A percentile compares a stretch with the other conserved stretches of the same genome.
Evolutionary conservation across 2,888 invertebrate species (phyloP).

Genomic region (Teleiodes luculella): DNA sequence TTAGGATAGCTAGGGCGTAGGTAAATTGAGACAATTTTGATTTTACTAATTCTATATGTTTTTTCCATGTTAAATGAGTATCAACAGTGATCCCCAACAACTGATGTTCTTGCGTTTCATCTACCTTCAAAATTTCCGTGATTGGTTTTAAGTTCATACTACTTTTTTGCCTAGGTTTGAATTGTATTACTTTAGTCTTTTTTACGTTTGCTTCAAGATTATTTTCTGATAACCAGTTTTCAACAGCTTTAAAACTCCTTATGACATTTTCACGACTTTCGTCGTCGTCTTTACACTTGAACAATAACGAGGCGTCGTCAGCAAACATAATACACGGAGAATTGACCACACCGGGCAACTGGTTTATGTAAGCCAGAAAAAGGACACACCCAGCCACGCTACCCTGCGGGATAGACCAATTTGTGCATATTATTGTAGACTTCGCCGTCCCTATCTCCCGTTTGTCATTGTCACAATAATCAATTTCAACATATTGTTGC

Average conservation of each 20-base stretch:
- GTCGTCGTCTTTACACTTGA: not conserved
- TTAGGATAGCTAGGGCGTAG: not conserved
- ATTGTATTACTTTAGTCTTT: not conserved
- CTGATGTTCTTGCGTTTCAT: not conserved
- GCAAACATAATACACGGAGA: not conserved
- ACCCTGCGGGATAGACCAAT: not conserved
- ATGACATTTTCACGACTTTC: not conserved
- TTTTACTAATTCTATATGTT: not conserved
- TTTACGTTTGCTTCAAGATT: not conserved
- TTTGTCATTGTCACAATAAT: not conserved
- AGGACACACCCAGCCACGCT: not conserved
- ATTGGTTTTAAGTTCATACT: not conserved
- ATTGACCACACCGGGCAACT: not conserved
- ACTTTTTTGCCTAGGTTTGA: not conserved
- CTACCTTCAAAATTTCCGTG: not conserved
- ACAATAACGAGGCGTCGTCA: not conserved
- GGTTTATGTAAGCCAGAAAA: not conserved
- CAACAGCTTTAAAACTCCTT: not conserved
- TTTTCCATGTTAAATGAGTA: constrained; percentile 2
- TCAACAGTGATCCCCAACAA: not conserved
- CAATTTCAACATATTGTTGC: not conserved
- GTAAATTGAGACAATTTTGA: not conserved
- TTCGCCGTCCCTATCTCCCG: not conserved
- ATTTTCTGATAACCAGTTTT: not conserved
- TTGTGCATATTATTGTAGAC: not conserved